These are phyloP conservation scores for Trinectes maculatus DNA, from an alignment of 2,113 vertebrate species.

Conservation along the genomic window DNA sequence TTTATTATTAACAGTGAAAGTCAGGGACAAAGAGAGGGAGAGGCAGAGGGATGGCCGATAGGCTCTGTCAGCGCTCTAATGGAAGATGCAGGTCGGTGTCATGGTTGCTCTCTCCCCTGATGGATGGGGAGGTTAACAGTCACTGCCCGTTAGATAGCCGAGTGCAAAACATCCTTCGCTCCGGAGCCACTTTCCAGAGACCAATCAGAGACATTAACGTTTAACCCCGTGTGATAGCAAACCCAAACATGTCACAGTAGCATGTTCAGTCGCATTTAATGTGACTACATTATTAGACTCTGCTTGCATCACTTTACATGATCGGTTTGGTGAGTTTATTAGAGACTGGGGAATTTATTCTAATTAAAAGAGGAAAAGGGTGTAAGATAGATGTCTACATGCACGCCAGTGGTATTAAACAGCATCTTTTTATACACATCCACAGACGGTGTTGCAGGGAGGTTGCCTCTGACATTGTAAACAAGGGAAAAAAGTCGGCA, in stretches of 20 bases:
- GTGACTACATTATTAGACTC: slow-evolving; percentile 4
- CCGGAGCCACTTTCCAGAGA: slow-evolving; percentile 28
- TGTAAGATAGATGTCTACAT: slow-evolving; percentile 2
- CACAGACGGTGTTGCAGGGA: no score
- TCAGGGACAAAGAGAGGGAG: slow-evolving; percentile 27
- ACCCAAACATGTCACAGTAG: background rate
- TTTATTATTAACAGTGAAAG: slow-evolving; percentile 36
- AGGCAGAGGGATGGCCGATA: slow-evolving; percentile 54
- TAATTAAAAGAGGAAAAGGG: slow-evolving; percentile 11
- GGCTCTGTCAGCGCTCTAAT: slow-evolving; percentile 67
- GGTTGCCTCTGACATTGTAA: slow-evolving; percentile 28
- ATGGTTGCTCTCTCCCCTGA: slow-evolving; percentile 66
- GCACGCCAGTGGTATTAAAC: slow-evolving; percentile 3
- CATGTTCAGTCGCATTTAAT: slow-evolving; percentile 10
- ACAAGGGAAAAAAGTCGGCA: slow-evolving; percentile 5
- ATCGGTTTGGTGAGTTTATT: no score
- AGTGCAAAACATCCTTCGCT: slow-evolving; percentile 45
- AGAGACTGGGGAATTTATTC: slow-evolving; percentile 17
- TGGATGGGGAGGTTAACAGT: slow-evolving; percentile 69
- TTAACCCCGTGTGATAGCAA: slow-evolving; percentile 25
- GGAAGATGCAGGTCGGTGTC: slow-evolving; percentile 72
- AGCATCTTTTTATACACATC: background rate
- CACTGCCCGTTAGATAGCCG: slow-evolving; percentile 44
- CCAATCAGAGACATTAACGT: slow-evolving; percentile 20
- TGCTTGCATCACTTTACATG: slow-evolving; percentile 18